Base-by-base conservation (phyloP, 2,888 invertebrate genomes). In the Oeneis ivallda region DNA sequence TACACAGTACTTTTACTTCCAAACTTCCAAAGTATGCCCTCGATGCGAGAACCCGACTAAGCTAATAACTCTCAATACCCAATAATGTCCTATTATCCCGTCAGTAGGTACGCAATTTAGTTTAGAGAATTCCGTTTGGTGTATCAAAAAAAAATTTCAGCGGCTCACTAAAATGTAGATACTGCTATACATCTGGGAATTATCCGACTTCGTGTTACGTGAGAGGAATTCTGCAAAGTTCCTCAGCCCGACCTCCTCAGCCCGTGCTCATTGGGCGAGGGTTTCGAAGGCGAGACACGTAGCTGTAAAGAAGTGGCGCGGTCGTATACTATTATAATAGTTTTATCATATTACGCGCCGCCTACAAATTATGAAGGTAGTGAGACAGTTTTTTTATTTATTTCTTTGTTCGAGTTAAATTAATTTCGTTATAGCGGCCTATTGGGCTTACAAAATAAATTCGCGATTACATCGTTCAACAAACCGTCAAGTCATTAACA, bases 201-300 rank as follows among this genome's bases (percentile, higher is more conserved):
- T 72, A 72, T 69, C 72, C 57, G 64, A 69, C 67, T 71, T 71
- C 70, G 63, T 45, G 54, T 45, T 70, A 72, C 72, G 71, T 71
- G 72, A 69, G 58, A 45, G 32, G 72, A 72, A 72, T 71, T 45
- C 52, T 45, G 34, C 62, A 65, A 65, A 66, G 62, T 71, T 63
- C 57, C 67, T 66, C 41, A 60, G 67, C 67, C 67, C 70, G 65
- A 53, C 58, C 62, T 68, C 71, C 67, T 66, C 39, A 60, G 65
- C 67, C 65, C 70, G 65, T 56, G 56, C 62, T 68, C 71, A 53
- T 62, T 53, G 67, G 59, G 58, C 45, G 59, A 66, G 60, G 67
- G 67, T 66, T 69, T 71, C 62, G 57, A 47, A 71, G 64, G 65
- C 72, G 62, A 62, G 61, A 68, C 72, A 71, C 71, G 69, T 72